Evolutionary conservation across 1,140 invertebrate species (phyloP).

Genomic region (Centruroides sculpturatus): DNA sequence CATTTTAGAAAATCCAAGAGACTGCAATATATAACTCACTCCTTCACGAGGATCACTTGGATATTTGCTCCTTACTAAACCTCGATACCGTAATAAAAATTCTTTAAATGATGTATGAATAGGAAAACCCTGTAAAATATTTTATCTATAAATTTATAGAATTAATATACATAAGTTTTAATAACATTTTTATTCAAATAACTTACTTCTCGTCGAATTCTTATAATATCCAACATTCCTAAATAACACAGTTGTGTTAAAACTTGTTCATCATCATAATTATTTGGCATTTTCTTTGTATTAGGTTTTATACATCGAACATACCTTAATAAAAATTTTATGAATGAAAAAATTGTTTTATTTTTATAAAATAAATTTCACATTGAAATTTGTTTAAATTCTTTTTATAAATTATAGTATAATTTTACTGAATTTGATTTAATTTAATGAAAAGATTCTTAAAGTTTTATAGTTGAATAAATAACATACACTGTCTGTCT

Average conservation of each 20-base stretch:
- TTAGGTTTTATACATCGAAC: constrained; percentile 93
- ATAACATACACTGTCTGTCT: too few relatives aligned
- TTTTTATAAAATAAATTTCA: too few relatives aligned
- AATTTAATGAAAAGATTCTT: too few relatives aligned
- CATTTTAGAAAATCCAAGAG: constrained; percentile 42
- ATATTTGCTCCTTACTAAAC: constrained; percentile 27
- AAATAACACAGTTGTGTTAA: constrained; percentile 81
- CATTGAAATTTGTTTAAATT: too few relatives aligned
- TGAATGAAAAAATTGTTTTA: too few relatives aligned
- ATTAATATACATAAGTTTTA: not conserved
- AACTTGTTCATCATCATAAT: constrained; percentile 68
- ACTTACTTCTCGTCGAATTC: constrained; percentile 47
- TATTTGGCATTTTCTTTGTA: constrained; percentile 63
- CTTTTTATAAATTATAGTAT: too few relatives aligned
- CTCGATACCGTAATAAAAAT: constrained; percentile 64
- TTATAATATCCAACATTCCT: constrained; percentile 90
- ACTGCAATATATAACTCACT: constrained; percentile 33
- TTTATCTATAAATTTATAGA: not conserved
- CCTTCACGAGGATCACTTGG: constrained; percentile 12
- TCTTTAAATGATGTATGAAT: constrained; percentile 65
- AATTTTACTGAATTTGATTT: too few relatives aligned
- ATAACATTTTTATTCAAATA: not conserved
- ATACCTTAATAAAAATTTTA: constrained; percentile 42
- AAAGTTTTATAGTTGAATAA: too few relatives aligned
- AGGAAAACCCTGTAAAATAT: constrained; percentile 56